A percentile compares a stretch with the other conserved stretches of the same genome.
These are phyloP conservation scores for Pyrocephalus nanus DNA, from an alignment of 2,797 vertebrate species.

Conservation along the genomic window DNA sequence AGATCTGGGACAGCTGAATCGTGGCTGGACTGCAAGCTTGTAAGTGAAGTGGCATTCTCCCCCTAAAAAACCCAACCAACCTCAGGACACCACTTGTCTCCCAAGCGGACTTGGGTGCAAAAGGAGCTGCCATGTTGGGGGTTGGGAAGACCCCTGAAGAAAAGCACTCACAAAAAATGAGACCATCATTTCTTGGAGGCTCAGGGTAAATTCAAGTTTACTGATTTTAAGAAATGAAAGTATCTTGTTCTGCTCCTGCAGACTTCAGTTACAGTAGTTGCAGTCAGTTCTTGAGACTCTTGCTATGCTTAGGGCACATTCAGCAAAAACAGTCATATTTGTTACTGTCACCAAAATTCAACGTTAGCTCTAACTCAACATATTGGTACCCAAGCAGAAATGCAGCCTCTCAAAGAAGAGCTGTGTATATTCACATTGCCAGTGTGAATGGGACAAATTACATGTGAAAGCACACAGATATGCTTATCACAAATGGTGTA, in stretches of 20 bases:
- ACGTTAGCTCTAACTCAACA: background rate
- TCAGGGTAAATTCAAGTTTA: background rate
- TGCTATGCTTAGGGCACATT: background rate
- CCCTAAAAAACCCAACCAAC: rapidly evolving
- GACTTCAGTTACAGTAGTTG: rapidly evolving
- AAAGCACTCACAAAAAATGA: background rate
- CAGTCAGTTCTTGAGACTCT: background rate
- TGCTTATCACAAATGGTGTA: background rate
- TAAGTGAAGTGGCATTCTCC: background rate
- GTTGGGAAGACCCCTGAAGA: background rate
- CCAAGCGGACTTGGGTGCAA: background rate
- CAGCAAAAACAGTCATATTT: background rate
- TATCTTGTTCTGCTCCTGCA: background rate
- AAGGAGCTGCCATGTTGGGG: background rate
- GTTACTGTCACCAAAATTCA: background rate
- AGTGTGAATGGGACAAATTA: background rate
- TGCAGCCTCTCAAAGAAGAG: background rate
- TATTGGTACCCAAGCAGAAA: background rate
- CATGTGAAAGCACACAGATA: rapidly evolving
- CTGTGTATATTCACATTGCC: background rate
- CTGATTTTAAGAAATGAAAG: background rate
- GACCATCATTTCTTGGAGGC: background rate
- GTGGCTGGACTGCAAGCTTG: background rate
- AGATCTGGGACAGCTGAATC: background rate
- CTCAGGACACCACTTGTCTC: background rate